Base-by-base conservation (phyloP, 2,888 invertebrate species). In the Formica aserva region DNA sequence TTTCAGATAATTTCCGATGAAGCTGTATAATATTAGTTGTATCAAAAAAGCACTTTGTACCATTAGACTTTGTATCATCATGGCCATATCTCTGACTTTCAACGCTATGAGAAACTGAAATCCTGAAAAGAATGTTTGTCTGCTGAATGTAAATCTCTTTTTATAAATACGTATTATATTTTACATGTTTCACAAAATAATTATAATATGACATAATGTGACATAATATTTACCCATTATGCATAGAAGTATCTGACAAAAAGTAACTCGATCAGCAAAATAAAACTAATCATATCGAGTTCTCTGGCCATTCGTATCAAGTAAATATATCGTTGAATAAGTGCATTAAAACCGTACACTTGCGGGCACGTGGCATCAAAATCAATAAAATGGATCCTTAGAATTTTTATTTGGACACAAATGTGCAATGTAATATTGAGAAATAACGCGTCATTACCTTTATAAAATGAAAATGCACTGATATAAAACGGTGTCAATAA, bases 1-100 rank as follows among this genome's bases (percentile, higher is more conserved):
- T 52, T 90, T 85, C 22, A 91, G 67, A 45, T 90, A 86, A 41
- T 90, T 89, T 15, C 90, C 90, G 6, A 87, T 86, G 22, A 83
- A 90, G 26, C 86, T 87, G 77, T 90, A 91, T 55, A 89, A 66
- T 55, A 86, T 87, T 0, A 89, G 78, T 84, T 91, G 83, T 15
- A 78, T 26, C 4, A 90, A 57, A 82, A 90, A 86, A 18, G 85
- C 82, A 75, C 76, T 60, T 15, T 87, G 87, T 9, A 88, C 52
- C 18, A 74, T 65, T 13, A 87, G 41, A 63, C 84, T 84, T 66
- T 88, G 89, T 6, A 67, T 52, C 3, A 87, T 85, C 5, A 86
- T 88, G 26, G 85, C 67, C n/a, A 71, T 63, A 60, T 91, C 82
- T 0, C 81, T 77, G 18, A 77, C 76, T 45, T 90, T 85, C 1